These are phyloP conservation scores for Mastomys natalensis DNA, from an alignment of 2,113 vertebrate species.

Conservation along the genomic window DNA sequence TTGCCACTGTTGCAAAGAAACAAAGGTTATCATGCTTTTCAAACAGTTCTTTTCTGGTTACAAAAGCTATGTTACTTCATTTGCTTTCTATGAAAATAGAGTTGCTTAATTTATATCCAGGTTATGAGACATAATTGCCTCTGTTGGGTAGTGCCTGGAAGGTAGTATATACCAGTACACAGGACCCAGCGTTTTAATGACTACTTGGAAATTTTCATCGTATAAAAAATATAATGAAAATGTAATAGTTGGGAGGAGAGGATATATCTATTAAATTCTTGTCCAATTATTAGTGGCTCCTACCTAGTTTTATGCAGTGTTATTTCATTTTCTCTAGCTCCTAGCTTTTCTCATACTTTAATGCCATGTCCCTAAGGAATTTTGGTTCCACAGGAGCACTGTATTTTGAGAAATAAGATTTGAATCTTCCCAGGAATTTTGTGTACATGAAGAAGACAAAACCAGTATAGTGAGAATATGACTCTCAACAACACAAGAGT, in stretches of 20 bases:
- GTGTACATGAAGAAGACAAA: background rate
- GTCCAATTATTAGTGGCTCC: background rate
- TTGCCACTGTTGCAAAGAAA: background rate
- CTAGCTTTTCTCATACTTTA: background rate
- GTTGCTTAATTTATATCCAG: background rate
- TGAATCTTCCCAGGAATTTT: background rate
- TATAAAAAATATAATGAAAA: background rate
- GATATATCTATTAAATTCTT: background rate
- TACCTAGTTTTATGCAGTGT: background rate
- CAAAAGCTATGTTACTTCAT: background rate
- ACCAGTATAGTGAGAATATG: background rate
- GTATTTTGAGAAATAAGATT: background rate
- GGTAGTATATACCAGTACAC: background rate
- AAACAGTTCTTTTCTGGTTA: background rate
- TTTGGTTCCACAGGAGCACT: background rate
- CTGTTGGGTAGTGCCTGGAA: background rate
- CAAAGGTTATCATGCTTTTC: background rate
- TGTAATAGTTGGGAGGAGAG: background rate
- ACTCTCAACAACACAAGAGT: background rate
- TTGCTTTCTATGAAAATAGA: background rate
- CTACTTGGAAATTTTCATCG: background rate
- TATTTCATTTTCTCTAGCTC: background rate
- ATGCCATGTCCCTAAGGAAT: background rate
- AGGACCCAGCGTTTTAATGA: background rate
- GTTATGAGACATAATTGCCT: background rate